Conservation (phyloP, 2,888 invertebrate genomes). For the Dermolepida albohirtum region DNA sequence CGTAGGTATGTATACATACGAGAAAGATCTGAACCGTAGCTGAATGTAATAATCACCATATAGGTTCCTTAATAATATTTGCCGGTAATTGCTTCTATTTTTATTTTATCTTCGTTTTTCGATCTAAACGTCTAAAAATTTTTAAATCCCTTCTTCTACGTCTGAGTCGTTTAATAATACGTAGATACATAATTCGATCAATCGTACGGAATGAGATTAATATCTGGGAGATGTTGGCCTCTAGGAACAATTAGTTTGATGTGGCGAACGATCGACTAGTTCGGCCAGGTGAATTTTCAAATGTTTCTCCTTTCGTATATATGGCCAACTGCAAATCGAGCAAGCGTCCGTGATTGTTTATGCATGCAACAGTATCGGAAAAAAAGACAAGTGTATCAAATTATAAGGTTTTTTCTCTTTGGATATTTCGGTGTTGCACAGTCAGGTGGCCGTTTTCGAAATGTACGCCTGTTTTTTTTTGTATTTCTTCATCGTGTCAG, state of each 20-base stretch:
- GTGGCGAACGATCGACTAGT: constrained; percentile 49
- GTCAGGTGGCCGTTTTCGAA: constrained; percentile 42
- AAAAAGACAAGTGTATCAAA: constrained; percentile 43
- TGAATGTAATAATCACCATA: constrained; percentile 25
- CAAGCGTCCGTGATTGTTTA: constrained; percentile 52
- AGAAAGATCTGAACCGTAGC: constrained; percentile 10
- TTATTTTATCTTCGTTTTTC: constrained; percentile 34
- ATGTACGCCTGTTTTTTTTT: constrained; percentile 30
- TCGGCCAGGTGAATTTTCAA: constrained; percentile 44
- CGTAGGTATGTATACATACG: constrained; percentile 1
- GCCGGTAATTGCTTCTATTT: constrained; percentile 22
- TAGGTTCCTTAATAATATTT: constrained; percentile 28
- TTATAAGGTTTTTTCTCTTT: constrained; percentile 41
- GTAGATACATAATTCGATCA: constrained; percentile 52
- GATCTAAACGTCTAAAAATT: constrained; percentile 37
- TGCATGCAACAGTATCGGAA: constrained; percentile 52
- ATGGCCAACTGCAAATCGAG: constrained; percentile 40
- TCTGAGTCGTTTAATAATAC: constrained; percentile 46
- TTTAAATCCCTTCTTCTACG: constrained; percentile 38
- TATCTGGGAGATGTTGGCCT: constrained; percentile 50
- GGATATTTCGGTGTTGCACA: constrained; percentile 38
- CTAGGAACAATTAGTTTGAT: constrained; percentile 53
- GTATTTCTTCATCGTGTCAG: constrained; percentile 20
- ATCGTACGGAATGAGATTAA: constrained; percentile 55
- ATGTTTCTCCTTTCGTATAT: constrained; percentile 22